Evolutionary conservation across 1,140 invertebrate genomes (phyloP), one percentile per base, ranked within the genome.

Genomic region (Drosophila ananassae): DNA sequence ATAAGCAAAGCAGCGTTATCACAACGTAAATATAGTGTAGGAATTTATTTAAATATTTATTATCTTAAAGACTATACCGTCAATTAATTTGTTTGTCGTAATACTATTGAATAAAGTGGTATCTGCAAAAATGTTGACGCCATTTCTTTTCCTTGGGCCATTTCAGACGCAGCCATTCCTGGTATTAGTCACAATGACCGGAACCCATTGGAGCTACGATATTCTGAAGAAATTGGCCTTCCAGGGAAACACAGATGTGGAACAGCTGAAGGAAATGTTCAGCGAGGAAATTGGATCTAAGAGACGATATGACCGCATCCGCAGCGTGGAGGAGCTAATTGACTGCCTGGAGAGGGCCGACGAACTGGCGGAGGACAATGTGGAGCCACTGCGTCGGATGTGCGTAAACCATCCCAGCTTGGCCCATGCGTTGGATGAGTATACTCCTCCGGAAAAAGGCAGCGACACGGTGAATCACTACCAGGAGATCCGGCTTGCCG

Each of bases 271-370:
- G 22, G 9, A 37, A 0, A 6, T 66, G 2, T 74, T 89, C 32
- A 21, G 24, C 10, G 1, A 3, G 1, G 81, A 91, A 54, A 91
- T 91, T 5, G 72, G 64, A 1, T 73, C 84, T 0, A 37, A 30
- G 6, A 57, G 89, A 0, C 73, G 60, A 17, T 37, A 46, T 6
- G 77, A 77, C 37, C 60, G 68, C 1, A 91, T 91, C 3, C 34
- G 12, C 0, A 62, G 28, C 6, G 47, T 82, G 2, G n/a, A 53
- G 2, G 82, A 91, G 17, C 37, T 91, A 1, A 78, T 91, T 1
- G 81, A 89, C 50, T 85, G 64, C 10, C 56, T 91, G 13, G 90
- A 91, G 52, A 46, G 71, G 8, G 48, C 53, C 2, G 90, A 91
- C 59, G 52, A 61, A 12, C 51, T 87, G 1, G 62, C 34, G 8